Evolutionary conservation across 2,797 vertebrate species (phyloP).

Genomic region (Silurus aristotelis): DNA sequence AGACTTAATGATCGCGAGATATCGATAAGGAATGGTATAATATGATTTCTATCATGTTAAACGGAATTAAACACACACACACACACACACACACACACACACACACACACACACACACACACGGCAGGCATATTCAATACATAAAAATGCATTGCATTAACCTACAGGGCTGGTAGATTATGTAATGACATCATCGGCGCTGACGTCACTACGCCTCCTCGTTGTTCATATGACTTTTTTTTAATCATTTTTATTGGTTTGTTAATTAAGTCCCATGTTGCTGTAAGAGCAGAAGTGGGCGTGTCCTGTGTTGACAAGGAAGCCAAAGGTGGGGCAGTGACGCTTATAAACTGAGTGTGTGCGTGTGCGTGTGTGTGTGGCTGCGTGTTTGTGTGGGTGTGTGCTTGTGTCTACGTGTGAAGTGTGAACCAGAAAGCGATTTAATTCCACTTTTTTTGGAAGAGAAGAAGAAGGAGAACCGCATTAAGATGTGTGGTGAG

Average conservation of each 20-base stretch:
- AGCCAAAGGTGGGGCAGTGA: slow-evolving; percentile 55
- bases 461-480: slow-evolving; percentile 3
- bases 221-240: background rate
- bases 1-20: too few relatives aligned
- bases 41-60: too few relatives aligned
- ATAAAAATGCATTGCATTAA: background rate
- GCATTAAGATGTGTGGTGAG: slow-evolving; percentile 77
- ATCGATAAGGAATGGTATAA: too few relatives aligned
- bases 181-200: background rate
- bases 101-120: background rate
- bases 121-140: background rate
- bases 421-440: slow-evolving; percentile 3
- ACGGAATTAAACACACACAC: too few relatives aligned
- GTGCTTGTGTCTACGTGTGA: background rate
- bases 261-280: background rate
- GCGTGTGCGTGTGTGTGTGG: background rate
- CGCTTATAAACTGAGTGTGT: slow-evolving; percentile 36
- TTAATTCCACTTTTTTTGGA: background rate
- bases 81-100: too few relatives aligned
- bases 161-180: too few relatives aligned
- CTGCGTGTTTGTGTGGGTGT: background rate
- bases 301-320: slow-evolving; percentile 42
- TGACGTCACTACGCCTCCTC: slow-evolving; percentile 5
- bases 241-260: too few relatives aligned
- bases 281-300: slow-evolving; percentile 32